Evolutionary conservation across 2,888 invertebrate species (phyloP).

Genomic region (Molorchus minor): DNA sequence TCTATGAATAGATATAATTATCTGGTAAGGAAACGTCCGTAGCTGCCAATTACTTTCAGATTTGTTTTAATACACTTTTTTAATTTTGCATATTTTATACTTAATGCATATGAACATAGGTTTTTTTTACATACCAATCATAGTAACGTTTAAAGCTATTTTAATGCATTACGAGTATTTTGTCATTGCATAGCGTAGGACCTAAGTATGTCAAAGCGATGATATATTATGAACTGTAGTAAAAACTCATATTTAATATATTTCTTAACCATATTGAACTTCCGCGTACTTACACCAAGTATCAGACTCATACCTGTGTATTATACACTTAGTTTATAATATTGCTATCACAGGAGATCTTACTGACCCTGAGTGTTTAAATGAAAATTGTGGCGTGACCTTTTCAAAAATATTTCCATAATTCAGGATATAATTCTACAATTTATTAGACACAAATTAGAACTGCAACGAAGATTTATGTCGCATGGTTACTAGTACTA

Average conservation of each 20-base stretch:
- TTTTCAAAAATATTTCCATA: conserved; percentile 53
- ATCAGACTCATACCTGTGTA: too few relatives aligned
- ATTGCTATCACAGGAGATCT: conserved; percentile 8
- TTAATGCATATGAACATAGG: conserved; percentile 9
- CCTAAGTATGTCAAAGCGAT: neutral
- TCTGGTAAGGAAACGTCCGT: conserved; percentile 16
- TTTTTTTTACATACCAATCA: conserved; percentile 14
- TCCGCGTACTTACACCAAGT: conserved; percentile 6
- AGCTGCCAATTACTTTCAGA: conserved; percentile 22
- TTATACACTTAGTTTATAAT: neutral
- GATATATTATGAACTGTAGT: neutral
- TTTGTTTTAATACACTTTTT: conserved; percentile 14
- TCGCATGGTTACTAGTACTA: conserved; percentile 41
- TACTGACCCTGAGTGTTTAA: conserved; percentile 47
- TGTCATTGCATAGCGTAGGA: neutral
- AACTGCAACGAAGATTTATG: conserved; percentile 55
- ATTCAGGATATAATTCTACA: conserved; percentile 52
- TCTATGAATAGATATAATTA: conserved; percentile 21
- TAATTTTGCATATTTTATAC: conserved; percentile 14
- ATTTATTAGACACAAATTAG: conserved; percentile 57
- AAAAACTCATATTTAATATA: neutral
- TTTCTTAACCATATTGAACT: too few relatives aligned
- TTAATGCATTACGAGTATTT: conserved; percentile 3
- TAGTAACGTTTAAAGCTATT: conserved; percentile 11
- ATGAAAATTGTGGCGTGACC: conserved; percentile 52